Evolutionary conservation across 2,113 vertebrate genomes (phyloP).

Genomic region (Rhea americana): DNA sequence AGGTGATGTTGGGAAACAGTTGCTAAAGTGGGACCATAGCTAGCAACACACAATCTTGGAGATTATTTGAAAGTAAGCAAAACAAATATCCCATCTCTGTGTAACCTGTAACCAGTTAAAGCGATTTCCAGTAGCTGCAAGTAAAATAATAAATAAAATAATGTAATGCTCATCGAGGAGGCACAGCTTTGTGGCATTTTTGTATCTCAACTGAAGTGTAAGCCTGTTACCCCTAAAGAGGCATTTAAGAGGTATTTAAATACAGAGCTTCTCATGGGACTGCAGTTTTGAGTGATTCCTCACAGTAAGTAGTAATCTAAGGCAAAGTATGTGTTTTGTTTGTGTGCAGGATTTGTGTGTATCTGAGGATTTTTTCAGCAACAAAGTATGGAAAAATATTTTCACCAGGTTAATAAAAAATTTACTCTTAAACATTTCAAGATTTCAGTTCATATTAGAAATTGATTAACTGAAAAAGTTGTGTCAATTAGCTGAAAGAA

Average conservation of each 20-base stretch:
- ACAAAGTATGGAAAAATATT: not conserved
- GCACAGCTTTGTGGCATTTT: not conserved
- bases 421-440: not conserved
- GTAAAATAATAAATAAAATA: not conserved
- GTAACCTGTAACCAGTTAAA: rapidly evolving
- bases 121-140: not conserved
- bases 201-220: not conserved
- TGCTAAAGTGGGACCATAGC: not conserved
- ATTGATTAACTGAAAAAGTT: not conserved
- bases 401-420: not conserved
- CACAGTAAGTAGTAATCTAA: not conserved
- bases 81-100: not conserved
- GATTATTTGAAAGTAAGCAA: not conserved
- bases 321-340: not conserved
- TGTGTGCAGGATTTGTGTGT: not conserved
- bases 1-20: not conserved
- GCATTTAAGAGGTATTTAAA: not conserved
- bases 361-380: not conserved
- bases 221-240: not conserved
- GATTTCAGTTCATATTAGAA: not conserved
- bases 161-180: not conserved
- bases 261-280: not conserved
- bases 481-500: not conserved
- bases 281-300: not conserved
- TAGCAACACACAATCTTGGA: not conserved